Evolutionary conservation across 2,888 invertebrate species (phyloP).

Genomic region (Halictus quadricinctus): DNA sequence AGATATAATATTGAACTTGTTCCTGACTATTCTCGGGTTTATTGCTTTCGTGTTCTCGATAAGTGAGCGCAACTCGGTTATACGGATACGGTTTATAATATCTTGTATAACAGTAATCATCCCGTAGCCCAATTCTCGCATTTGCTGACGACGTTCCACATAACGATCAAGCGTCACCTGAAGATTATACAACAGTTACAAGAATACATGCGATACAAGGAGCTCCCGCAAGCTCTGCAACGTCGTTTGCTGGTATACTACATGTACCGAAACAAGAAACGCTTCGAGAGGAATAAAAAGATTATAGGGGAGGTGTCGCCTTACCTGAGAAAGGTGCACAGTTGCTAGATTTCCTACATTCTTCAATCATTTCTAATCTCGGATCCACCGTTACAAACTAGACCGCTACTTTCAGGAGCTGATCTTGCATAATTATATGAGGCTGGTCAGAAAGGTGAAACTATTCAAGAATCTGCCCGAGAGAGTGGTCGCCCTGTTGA

Average conservation of each 20-base stretch:
- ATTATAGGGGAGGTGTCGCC: slow-evolving; percentile 81
- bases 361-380: not conserved
- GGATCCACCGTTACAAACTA: not conserved
- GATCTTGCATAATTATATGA: slow-evolving; percentile 77
- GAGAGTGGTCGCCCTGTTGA: slow-evolving; percentile 74
- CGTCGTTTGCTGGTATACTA: slow-evolving; percentile 79
- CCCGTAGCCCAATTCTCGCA: slow-evolving; percentile 69
- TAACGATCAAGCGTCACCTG: slow-evolving; percentile 68
- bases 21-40: slow-evolving; percentile 74
- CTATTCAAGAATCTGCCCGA: slow-evolving; percentile 80
- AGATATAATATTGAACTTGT: slow-evolving; percentile 75
- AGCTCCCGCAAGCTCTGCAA: slow-evolving; percentile 79
- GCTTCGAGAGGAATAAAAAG: slow-evolving; percentile 79
- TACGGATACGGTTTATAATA: too few species aligned
- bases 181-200: slow-evolving; percentile 79
- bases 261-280: slow-evolving; percentile 80
- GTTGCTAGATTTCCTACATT: not conserved
- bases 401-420: slow-evolving; percentile 74
- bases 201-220: slow-evolving; percentile 82
- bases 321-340: slow-evolving; percentile 75
- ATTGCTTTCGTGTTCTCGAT: slow-evolving; percentile 76
- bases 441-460: slow-evolving; percentile 78
- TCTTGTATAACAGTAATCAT: not conserved
- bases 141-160: slow-evolving; percentile 69
- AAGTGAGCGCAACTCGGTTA: slow-evolving; percentile 57